phyloP scores from a whole-genome alignment of 2,797 vertebrate species.

The Sebastes itinus region DNA sequence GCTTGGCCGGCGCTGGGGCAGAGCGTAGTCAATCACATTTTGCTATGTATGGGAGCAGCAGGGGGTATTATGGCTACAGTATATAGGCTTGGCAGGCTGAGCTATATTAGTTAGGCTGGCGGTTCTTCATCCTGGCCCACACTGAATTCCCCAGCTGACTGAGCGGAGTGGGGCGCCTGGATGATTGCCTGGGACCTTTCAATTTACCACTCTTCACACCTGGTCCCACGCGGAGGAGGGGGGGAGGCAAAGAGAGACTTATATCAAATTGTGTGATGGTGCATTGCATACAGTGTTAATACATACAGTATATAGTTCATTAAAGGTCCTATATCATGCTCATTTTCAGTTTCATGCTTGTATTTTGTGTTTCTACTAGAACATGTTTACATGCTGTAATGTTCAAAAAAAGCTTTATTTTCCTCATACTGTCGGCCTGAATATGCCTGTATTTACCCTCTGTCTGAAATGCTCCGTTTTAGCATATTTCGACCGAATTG shows the following conservation, averaged over 20 bases:
- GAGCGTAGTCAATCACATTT: constrained; percentile 37
- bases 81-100: constrained; percentile 22
- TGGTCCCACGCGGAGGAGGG: constrained; percentile 8
- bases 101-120: constrained; percentile 48
- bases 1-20: not conserved
- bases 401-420: no score
- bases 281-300: not conserved
- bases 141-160: constrained; percentile 63
- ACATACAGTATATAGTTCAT: not conserved
- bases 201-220: constrained; percentile 70
- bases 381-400: no score
- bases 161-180: constrained; percentile 45
- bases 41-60: constrained; percentile 18
- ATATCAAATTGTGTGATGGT: constrained; percentile 2
- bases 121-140: constrained; percentile 53
- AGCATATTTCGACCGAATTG: no score
- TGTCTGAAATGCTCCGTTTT: no score
- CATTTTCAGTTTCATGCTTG: no score
- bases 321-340: not conserved
- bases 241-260: not conserved
- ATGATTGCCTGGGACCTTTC: constrained; percentile 75
- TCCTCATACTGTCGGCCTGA: no score
- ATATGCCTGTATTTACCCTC: no score
- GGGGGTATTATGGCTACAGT: constrained; percentile 18
- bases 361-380: no score